A percentile compares a stretch with the other conserved stretches of the same genome.
phyloP scores from a whole-genome alignment of 2,888 invertebrate genomes.

The Stenurella melanura region DNA sequence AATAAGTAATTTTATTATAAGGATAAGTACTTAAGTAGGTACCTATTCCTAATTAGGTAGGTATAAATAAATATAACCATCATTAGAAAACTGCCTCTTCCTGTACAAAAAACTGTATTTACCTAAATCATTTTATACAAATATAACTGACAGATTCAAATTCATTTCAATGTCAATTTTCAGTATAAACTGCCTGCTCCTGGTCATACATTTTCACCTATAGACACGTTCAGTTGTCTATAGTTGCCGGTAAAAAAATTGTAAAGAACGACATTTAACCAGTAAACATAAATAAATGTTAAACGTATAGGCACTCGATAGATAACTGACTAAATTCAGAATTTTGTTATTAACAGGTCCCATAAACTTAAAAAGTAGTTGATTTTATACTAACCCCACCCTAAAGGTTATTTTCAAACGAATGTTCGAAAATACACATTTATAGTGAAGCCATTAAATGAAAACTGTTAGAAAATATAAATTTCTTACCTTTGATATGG shows the following conservation, averaged over 20 bases:
- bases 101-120: too few species aligned
- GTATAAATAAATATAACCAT: too few species aligned
- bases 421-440: background rate
- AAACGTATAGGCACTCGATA: background rate
- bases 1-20: too few species aligned
- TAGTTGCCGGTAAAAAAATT: background rate
- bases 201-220: background rate
- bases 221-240: background rate
- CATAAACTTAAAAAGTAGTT: background rate
- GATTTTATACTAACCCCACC: background rate
- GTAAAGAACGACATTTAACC: background rate
- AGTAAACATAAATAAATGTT: background rate
- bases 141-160: too few species aligned
- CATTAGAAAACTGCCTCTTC: too few species aligned
- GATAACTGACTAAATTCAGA: background rate
- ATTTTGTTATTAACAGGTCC: too few species aligned
- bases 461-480: constrained; percentile 10
- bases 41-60: too few species aligned
- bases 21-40: too few species aligned
- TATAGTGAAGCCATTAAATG: background rate
- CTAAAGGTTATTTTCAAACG: background rate
- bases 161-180: background rate
- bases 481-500: constrained; percentile 50
- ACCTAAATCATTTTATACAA: too few species aligned
- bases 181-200: background rate